A percentile compares a stretch with the other conserved stretches of the same genome.
Conservation (phyloP, 2,888 invertebrate species). For the Pterobdella sp. region DNA sequence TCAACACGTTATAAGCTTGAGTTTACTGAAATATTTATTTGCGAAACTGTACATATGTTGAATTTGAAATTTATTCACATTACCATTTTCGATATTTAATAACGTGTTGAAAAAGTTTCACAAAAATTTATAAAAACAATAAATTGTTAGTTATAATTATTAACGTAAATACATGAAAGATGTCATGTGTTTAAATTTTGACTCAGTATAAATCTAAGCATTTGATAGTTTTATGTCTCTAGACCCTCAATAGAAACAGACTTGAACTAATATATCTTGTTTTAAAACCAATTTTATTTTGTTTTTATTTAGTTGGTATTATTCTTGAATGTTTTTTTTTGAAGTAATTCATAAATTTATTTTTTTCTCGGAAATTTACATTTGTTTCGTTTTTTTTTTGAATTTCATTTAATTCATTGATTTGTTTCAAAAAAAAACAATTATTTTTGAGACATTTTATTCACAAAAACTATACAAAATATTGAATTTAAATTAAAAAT, state of each 20-base stretch:
- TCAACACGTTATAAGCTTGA: too few species aligned
- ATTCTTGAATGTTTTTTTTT: background rate
- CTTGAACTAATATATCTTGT: background rate
- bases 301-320: background rate
- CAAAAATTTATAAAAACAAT: too few species aligned
- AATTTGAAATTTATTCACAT: too few species aligned
- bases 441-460: background rate
- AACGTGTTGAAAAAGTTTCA: too few species aligned
- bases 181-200: conserved; percentile 2
- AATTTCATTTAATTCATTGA: too few species aligned
- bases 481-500: background rate
- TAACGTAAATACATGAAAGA: background rate
- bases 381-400: background rate
- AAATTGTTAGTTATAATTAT: too few species aligned
- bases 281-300: background rate
- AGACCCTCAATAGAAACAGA: conserved; percentile 3
- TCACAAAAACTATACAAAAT: conserved; percentile 13
- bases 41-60: too few species aligned
- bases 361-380: background rate
- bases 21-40: too few species aligned
- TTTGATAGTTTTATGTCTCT: conserved; percentile 9
- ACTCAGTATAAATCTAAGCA: background rate
- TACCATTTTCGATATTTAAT: too few species aligned
- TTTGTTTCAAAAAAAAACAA: too few species aligned
- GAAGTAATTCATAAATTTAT: background rate